A percentile compares a stretch with the other conserved stretches of the same genome.
Evolutionary conservation across 2,113 vertebrate species (phyloP).

Genomic region (Dasyornis broadbenti): DNA sequence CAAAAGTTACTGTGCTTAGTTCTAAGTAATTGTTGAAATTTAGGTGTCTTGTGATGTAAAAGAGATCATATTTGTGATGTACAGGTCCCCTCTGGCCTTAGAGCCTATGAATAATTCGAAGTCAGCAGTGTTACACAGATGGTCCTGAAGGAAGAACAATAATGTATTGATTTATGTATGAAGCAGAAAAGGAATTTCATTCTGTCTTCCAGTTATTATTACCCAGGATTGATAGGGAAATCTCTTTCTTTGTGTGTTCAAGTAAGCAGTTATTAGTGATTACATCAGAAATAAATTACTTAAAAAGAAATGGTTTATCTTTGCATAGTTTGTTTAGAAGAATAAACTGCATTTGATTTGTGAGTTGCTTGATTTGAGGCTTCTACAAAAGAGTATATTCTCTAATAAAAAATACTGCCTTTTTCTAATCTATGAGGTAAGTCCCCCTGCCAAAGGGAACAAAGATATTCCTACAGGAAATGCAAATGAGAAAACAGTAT

Average conservation of each 20-base stretch:
- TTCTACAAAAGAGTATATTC: not conserved
- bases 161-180: not conserved
- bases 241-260: not conserved
- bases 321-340: not conserved
- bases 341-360: not conserved
- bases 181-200: not conserved
- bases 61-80: not conserved
- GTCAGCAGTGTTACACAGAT: not conserved
- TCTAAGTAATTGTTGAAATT: not conserved
- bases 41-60: not conserved
- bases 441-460: not conserved
- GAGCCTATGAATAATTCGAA: not conserved
- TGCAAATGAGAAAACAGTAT: not conserved
- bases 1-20: not conserved
- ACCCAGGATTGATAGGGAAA: not conserved
- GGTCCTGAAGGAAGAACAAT: not conserved
- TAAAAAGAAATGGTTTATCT: not conserved
- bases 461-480: not conserved
- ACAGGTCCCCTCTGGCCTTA: not conserved
- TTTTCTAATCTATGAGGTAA: not conserved
- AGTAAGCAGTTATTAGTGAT: not conserved
- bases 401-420: not conserved
- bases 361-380: not conserved
- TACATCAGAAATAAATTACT: not conserved
- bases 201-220: not conserved